Base-by-base conservation (phyloP, 2,888 invertebrate genomes). In the Cataglyphis rosenhaueri region DNA sequence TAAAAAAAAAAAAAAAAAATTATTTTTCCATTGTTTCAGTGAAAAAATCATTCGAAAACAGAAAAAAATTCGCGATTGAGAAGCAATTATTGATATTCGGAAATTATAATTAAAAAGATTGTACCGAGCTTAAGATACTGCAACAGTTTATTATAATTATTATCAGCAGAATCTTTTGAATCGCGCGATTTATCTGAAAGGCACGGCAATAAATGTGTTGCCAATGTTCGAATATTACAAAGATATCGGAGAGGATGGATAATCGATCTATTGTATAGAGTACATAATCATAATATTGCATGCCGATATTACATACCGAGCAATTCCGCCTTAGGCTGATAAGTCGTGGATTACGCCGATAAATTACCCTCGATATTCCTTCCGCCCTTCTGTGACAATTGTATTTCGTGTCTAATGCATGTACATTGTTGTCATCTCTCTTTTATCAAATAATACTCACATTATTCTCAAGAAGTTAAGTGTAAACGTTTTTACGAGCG, bases 191-290 rank as follows among this genome's bases (percentile, higher is more conserved):
- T 12, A 38, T 41, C 32, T 15, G 70, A 15, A 4, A 44, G 44
- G 12, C 57, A 15, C 21, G 18, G 10, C 41, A 70, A 44, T 70
- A 44, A 78, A 70, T 41, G 15, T 18, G 29, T 25, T 29, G 52
- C 10, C 35, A 8, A 35, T 52, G 57, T 6, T 57, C 38, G 52
- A 57, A 32, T 48, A n/a, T 52, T 65, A 52, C 52, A 44, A 73
- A 12, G 21, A 55, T 68, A 57, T 78, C 32, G 41, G 38, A 18
- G 38, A 12, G 12, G 8, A 61, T 35, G 68, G 35, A 32, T 70
- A 70, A 57, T 78, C 57, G 41, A 70, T 71, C 73, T 57, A 57
- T 71, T 32, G 55, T 75, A 6, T n/a, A 15, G n/a, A 29, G 29
- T 57, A 41, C 18, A 71, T 41, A 73, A 55, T 66, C 48, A 5